Evolutionary conservation across 2,797 vertebrate genomes (phyloP).

Genomic region (Squalus acanthias): DNA sequence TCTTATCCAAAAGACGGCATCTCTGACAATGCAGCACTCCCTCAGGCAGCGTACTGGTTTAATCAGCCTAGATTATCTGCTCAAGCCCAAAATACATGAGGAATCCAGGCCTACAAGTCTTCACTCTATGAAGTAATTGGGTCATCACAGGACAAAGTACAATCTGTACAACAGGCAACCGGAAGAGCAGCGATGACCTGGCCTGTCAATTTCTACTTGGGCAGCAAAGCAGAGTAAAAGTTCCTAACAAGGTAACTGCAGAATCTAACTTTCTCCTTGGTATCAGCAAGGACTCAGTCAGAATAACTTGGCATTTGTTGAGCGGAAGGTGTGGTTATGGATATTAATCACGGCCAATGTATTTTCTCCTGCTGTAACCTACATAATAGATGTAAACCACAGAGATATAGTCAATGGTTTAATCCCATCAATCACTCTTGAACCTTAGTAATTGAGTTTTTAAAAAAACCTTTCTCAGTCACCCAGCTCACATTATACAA

Average conservation of each 20-base stretch:
- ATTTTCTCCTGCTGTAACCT: background rate
- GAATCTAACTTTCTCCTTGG: background rate
- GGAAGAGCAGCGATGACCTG: background rate
- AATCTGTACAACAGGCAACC: background rate
- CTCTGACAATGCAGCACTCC: background rate
- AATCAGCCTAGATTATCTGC: background rate
- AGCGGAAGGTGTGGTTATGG: background rate
- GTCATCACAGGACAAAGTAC: background rate
- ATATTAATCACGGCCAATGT: background rate
- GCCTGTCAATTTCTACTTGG: background rate
- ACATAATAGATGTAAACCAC: slow-evolving; percentile 2
- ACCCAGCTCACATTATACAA: slow-evolving; percentile 1
- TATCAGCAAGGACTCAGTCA: background rate
- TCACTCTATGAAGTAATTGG: background rate
- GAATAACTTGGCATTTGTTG: background rate
- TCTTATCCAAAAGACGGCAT: background rate
- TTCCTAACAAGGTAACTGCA: background rate
- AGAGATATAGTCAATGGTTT: background rate
- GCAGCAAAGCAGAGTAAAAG: background rate
- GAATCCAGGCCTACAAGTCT: background rate
- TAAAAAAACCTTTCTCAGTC: background rate
- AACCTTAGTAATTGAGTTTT: background rate
- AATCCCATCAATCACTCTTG: slow-evolving; percentile 9
- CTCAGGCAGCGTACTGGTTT: background rate
- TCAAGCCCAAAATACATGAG: background rate